Conservation (phyloP, 2,888 invertebrate species). For the Phytoseiulus persimilis region DNA sequence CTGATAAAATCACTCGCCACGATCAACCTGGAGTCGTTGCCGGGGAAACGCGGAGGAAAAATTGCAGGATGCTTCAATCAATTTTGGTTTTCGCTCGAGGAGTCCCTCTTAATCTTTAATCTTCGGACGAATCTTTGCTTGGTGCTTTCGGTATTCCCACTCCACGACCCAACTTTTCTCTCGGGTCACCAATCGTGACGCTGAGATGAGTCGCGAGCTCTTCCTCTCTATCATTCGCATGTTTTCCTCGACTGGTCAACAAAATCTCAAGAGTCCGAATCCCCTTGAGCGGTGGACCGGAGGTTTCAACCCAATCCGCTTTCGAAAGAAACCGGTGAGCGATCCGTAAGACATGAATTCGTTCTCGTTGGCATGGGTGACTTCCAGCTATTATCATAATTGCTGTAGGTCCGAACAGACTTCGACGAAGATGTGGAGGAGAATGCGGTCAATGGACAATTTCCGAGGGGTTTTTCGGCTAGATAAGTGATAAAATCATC, state of each 20-base stretch:
- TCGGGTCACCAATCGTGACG: not conserved
- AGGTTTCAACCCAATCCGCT: too few species aligned
- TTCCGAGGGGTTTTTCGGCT: not conserved
- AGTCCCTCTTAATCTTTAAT: not conserved
- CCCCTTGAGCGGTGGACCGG: too few species aligned
- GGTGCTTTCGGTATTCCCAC: not conserved
- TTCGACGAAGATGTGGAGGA: not conserved
- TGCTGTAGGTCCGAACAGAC: not conserved
- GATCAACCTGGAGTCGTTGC: not conserved
- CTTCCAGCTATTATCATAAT: not conserved
- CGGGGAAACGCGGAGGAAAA: not conserved
- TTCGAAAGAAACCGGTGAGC: too few species aligned
- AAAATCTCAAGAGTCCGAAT: too few species aligned
- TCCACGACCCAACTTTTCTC: not conserved
- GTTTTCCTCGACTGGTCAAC: too few species aligned
- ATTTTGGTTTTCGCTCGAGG: not conserved
- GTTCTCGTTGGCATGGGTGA: not conserved
- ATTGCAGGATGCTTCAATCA: not conserved
- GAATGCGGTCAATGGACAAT: not conserved
- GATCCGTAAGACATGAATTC: not conserved
- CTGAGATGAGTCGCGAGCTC: not conserved
- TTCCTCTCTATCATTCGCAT: too few species aligned
- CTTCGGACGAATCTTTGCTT: not conserved
- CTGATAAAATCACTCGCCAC: constrained; percentile 5
- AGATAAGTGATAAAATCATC: too few species aligned